A percentile compares a stretch with the other conserved stretches of the same genome.
Evolutionary conservation across 1,140 invertebrate species (phyloP).

Genomic region (Drosophila saltans): DNA sequence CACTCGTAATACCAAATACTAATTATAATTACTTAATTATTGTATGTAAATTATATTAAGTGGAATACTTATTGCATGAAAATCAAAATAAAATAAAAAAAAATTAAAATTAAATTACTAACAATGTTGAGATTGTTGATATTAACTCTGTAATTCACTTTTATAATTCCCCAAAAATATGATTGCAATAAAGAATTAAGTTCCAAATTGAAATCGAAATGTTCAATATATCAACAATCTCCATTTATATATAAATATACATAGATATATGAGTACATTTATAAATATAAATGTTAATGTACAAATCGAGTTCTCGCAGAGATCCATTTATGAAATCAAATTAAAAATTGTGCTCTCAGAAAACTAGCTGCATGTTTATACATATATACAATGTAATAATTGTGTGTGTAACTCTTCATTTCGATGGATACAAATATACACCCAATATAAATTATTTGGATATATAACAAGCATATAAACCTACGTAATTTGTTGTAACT

Average conservation of each 20-base stretch:
- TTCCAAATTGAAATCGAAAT: background rate
- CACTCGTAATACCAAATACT: conserved; percentile 41
- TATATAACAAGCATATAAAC: conserved; percentile 61
- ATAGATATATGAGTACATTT: conserved; percentile 33
- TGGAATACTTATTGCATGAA: conserved; percentile 52
- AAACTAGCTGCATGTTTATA: conserved; percentile 55
- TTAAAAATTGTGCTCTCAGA: conserved; percentile 49
- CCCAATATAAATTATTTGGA: conserved; percentile 29
- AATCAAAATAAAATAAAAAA: conserved; percentile 43
- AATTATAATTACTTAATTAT: conserved; percentile 43
- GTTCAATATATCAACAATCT: conserved; percentile 16
- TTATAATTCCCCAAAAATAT: background rate
- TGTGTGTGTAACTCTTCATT: conserved; percentile 51
- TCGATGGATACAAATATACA: conserved; percentile 42
- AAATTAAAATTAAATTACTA: conserved; percentile 11
- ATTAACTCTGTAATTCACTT: background rate
- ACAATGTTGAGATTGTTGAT: conserved; percentile 11
- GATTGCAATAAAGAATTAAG: conserved; percentile 7
- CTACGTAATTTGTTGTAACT: conserved; percentile 76
- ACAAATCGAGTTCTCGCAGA: conserved; percentile 49
- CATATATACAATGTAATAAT: conserved; percentile 1
- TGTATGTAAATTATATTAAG: conserved; percentile 51
- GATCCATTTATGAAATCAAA: conserved; percentile 48
- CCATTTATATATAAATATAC: conserved; percentile 33
- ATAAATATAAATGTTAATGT: conserved; percentile 54